A percentile compares a stretch with the other conserved stretches of the same genome.
Evolutionary conservation across 2,888 invertebrate genomes (phyloP).

Genomic region (Pristionchus fissidentatus): DNA sequence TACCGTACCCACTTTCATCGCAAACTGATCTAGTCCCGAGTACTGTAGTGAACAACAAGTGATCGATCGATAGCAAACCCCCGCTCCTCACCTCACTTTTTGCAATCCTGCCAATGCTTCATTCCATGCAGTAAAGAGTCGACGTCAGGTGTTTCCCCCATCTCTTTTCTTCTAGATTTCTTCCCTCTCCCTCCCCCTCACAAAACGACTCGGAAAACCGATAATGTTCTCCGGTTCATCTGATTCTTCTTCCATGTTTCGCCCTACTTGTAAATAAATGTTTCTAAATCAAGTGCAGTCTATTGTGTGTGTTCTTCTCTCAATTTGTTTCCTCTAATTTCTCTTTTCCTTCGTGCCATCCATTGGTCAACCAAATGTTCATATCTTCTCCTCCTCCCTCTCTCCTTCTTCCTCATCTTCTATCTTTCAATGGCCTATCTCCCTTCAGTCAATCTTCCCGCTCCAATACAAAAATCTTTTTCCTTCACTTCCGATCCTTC

Average conservation of each 20-base stretch:
- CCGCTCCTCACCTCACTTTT: conserved; percentile 9
- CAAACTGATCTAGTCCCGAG: conserved; percentile 19
- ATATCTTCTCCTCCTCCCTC: conserved; percentile 24
- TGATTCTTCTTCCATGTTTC: background rate
- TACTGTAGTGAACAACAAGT: background rate
- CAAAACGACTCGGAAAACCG: conserved; percentile 10
- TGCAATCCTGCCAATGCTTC: conserved; percentile 37
- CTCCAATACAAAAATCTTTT: conserved; percentile 42
- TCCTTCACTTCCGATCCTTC: conserved; percentile 5
- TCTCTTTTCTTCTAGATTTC: background rate
- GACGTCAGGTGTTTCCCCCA: conserved; percentile 35
- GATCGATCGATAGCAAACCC: conserved; percentile 21
- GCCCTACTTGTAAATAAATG: conserved; percentile 28
- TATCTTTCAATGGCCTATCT: conserved; percentile 17
- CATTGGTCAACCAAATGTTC: conserved; percentile 32
- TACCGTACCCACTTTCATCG: conserved; percentile 14
- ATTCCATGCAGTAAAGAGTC: conserved; percentile 41
- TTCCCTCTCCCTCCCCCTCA: conserved; percentile 10
- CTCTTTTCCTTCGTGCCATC: background rate
- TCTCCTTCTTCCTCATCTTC: background rate
- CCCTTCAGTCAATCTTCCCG: background rate
- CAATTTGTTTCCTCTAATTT: background rate
- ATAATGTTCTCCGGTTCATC: conserved; percentile 29
- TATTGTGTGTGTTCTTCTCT: background rate
- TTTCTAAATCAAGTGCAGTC: too few relatives aligned